Conservation (phyloP, 2,797 vertebrate species). For the Premnoplex brunnescens region DNA sequence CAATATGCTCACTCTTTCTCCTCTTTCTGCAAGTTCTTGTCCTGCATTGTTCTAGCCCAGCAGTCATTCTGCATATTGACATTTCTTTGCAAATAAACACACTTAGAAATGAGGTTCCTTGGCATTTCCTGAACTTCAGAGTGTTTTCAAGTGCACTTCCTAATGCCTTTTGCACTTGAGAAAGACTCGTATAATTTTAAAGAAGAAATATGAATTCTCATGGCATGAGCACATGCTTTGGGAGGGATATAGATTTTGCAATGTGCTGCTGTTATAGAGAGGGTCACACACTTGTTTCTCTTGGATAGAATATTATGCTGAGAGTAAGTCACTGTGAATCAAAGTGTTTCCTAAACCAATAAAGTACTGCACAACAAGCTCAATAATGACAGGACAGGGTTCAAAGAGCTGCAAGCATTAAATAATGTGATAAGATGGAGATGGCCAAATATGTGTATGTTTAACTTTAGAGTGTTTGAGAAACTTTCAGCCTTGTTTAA, state of each 20-base stretch:
- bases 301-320: background rate
- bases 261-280: background rate
- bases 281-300: background rate
- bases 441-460: background rate
- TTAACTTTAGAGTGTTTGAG: background rate
- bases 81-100: background rate
- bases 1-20: background rate
- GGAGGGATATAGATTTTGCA: background rate
- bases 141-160: constrained; percentile 1
- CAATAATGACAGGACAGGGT: background rate
- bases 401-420: background rate
- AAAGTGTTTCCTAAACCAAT: background rate
- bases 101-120: background rate
- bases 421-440: background rate
- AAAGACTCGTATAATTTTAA: background rate
- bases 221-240: background rate
- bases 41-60: constrained; percentile 7
- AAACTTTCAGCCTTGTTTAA: background rate
- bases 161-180: background rate
- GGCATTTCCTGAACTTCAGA: constrained; percentile 27
- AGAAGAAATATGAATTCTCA: constrained; percentile 7
- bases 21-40: background rate
- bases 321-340: background rate
- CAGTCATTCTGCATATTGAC: background rate
- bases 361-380: background rate